Evolutionary conservation across 2,888 invertebrate genomes (phyloP).

Genomic region (Heliconius erato): DNA sequence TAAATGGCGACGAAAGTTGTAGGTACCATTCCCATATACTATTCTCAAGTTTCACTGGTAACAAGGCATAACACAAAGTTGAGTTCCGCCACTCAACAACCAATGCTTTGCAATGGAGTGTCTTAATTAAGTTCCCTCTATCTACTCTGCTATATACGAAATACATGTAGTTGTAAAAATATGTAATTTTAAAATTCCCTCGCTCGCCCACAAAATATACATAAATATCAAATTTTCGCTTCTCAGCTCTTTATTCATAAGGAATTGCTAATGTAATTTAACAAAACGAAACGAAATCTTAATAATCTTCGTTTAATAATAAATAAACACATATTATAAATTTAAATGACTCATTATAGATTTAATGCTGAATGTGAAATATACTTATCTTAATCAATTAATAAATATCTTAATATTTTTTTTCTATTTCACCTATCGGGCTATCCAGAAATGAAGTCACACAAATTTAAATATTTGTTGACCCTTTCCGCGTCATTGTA

Average conservation of each 20-base stretch:
- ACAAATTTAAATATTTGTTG: background rate
- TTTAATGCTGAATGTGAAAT: background rate
- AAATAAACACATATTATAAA: background rate
- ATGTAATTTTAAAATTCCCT: conserved; percentile 6
- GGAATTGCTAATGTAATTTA: conserved; percentile 55
- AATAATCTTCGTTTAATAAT: conserved; percentile 14
- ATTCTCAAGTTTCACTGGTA: background rate
- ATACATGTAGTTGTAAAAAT: background rate
- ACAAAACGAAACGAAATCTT: conserved; percentile 42
- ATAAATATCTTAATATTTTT: no score
- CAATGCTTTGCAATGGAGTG: background rate
- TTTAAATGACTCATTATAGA: no score
- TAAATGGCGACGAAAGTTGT: no score
- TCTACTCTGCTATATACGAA: background rate
- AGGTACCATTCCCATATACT: background rate
- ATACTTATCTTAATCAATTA: no score
- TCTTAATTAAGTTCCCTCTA: no score
- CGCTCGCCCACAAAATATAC: conserved; percentile 24
- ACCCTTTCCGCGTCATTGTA: background rate
- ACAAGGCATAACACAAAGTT: background rate
- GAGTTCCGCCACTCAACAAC: background rate
- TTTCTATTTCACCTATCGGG: background rate
- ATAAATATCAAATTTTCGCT: conserved; percentile 31
- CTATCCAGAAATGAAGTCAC: no score
- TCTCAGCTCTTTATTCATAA: conserved; percentile 50